A percentile compares a stretch with the other conserved stretches of the same genome.
These are phyloP conservation scores for Ephydatia muelleri DNA, from an alignment of 37 sponge, comb jelly and placozoan genomes.

Conservation along the genomic window DNA sequence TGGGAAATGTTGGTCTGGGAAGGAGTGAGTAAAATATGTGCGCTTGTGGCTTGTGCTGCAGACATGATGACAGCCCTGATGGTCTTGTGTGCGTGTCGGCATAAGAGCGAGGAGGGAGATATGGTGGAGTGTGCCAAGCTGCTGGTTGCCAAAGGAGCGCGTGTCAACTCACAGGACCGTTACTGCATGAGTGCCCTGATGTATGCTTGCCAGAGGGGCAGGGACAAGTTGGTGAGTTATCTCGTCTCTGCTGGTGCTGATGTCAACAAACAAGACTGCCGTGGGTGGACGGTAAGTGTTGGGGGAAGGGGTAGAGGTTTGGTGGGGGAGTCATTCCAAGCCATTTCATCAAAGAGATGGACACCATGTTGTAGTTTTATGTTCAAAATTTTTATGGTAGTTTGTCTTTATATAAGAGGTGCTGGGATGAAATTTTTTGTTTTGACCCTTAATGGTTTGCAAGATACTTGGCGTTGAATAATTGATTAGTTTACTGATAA, in stretches of 20 bases:
- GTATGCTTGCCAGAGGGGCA: constrained; percentile 52
- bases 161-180: constrained; percentile 67
- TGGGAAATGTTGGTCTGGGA: no score
- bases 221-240: constrained; percentile 22
- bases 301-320: neutral
- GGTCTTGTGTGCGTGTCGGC: constrained; percentile 32
- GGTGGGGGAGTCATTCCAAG: neutral
- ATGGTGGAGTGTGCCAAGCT: constrained; percentile 42
- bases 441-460: no score
- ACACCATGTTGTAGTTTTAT: no score
- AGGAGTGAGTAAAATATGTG: neutral
- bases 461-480: no score
- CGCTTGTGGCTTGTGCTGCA: no score
- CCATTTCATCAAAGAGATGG: no score
- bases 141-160: constrained; percentile 53
- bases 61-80: constrained; percentile 72
- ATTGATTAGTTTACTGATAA: no score
- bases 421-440: no score
- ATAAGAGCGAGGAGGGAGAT: constrained; percentile 26
- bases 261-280: constrained; percentile 68
- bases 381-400: no score
- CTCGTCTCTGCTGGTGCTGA: constrained; percentile 41
- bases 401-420: no score
- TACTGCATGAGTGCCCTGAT: constrained; percentile 73
- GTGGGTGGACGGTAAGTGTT: constrained; percentile 69